Evolutionary conservation across 2,113 vertebrate species (phyloP), one percentile per base, ranked within the genome.

Genomic region (Sialia sialis): DNA sequence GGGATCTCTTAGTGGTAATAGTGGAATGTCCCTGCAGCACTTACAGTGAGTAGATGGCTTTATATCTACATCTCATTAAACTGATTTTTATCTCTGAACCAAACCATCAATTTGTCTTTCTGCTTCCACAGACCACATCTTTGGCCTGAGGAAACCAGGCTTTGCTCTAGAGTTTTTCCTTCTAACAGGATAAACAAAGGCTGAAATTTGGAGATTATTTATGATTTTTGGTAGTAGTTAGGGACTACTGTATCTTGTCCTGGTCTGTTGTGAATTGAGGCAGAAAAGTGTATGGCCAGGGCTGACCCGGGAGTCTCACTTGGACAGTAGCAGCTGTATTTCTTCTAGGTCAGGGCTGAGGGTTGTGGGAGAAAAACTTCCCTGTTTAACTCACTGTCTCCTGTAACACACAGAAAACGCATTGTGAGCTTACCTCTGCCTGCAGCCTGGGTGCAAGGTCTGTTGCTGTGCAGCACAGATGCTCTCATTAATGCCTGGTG

Each of bases 401-500:
- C 7, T 51, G 26, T 60, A 39, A 39, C 25, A 14, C 13, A 3
- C 34, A 18, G 26, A 41, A 81, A n/a, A 64, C 51, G 30, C 7
- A 8, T 4, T 58, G 41, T 14, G 2, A 43, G 23, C 38, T 89
- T 74, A 58, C 59, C 38, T 84, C 17, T 88, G 12, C 4, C 44
- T 3, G 3, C 39, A 21, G 44, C 36, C n/a, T 13, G 36, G 20
- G 20, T 55, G 48, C 39, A 29, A 46, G 39, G 21, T 49, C 60
- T 1, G 0, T 69, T 26, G 26, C 30, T 21, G 8, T 16, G 52
- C 36, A 56, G n/a, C 29, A 60, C n/a, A 14, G 41, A 54, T 46
- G 13, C 48, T 48, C 13, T 74, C 43, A 22, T 38, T 48, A 54
- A n/a, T 2, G 1, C n/a, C 29, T 0, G 0, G 4, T 17, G n/a